Conservation (phyloP, 2,888 invertebrate genomes). For the Masnerella sp. region DNA sequence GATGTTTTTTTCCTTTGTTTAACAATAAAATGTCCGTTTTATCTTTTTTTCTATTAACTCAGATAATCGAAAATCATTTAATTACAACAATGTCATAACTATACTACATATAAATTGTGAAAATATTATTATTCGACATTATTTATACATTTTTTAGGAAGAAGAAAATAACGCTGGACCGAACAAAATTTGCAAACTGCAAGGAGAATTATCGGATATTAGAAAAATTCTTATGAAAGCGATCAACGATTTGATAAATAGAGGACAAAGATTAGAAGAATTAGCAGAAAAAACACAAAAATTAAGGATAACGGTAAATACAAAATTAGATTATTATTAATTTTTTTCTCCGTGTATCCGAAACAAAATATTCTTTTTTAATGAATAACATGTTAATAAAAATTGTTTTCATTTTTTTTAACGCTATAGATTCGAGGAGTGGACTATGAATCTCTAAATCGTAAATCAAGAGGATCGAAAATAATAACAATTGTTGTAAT, state of each 20-base stretch:
- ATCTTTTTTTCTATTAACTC: conserved; percentile 65
- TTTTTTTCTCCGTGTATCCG: too few relatives aligned
- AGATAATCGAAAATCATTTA: too few relatives aligned
- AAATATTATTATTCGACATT: too few relatives aligned
- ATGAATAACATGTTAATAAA: too few relatives aligned
- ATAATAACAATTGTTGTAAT: background rate
- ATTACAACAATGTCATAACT: too few relatives aligned
- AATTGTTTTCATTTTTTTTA: background rate
- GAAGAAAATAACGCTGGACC: conserved; percentile 61
- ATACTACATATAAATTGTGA: too few relatives aligned
- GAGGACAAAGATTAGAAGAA: conserved; percentile 69
- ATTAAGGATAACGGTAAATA: conserved; percentile 67
- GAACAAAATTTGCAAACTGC: conserved; percentile 58
- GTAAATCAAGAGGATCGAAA: conserved; percentile 13
- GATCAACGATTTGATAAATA: conserved; percentile 67
- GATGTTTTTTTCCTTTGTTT: conserved; percentile 65
- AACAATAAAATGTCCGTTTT: conserved; percentile 52
- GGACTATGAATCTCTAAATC: conserved; percentile 17
- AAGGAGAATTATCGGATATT: conserved; percentile 65
- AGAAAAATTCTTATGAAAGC: conserved; percentile 67
- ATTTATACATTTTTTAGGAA: conserved; percentile 58
- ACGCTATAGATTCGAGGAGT: conserved; percentile 1
- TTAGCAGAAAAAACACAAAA: conserved; percentile 67
- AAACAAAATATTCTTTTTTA: too few relatives aligned
- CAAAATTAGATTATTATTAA: too few relatives aligned